phyloP scores from a whole-genome alignment of 1,140 invertebrate species.

The Aphaenogaster ashmeadi region DNA sequence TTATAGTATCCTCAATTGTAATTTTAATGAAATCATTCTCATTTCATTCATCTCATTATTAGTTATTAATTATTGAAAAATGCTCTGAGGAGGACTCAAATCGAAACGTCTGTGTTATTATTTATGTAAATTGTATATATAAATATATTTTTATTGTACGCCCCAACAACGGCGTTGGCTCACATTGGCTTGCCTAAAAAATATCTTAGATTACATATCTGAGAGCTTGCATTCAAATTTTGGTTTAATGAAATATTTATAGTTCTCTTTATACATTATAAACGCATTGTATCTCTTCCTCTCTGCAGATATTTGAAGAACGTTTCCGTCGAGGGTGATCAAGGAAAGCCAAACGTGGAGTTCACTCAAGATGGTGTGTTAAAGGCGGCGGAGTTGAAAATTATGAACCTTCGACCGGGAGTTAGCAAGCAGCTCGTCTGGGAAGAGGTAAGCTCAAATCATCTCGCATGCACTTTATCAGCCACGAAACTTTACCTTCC shows the following conservation, averaged over 20 bases:
- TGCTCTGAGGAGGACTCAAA: too few species aligned
- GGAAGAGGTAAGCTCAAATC: slow-evolving; percentile 93
- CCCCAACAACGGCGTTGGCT: too few species aligned
- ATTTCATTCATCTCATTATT: too few species aligned
- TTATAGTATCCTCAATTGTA: not conserved
- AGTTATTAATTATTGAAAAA: too few species aligned
- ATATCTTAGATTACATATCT: too few species aligned
- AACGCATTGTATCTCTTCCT: not conserved
- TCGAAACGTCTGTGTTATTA: too few species aligned
- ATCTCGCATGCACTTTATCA: slow-evolving; percentile 47
- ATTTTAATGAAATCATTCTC: not conserved
- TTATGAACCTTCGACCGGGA: slow-evolving; percentile 95
- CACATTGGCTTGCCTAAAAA: too few species aligned
- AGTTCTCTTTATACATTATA: not conserved
- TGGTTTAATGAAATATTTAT: not conserved
- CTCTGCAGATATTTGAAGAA: slow-evolving; percentile 92
- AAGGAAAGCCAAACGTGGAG: slow-evolving; percentile 93
- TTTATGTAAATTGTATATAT: too few species aligned
- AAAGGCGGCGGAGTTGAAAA: slow-evolving; percentile 95
- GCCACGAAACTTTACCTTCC: slow-evolving; percentile 22
- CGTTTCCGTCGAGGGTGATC: slow-evolving; percentile 93
- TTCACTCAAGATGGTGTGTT: slow-evolving; percentile 96
- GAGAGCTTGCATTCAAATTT: too few species aligned
- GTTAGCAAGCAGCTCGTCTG: slow-evolving; percentile 93
- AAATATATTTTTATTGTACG: too few species aligned